These are phyloP conservation scores for Atta texana DNA, from an alignment of 1,140 invertebrate species.

Conservation along the genomic window DNA sequence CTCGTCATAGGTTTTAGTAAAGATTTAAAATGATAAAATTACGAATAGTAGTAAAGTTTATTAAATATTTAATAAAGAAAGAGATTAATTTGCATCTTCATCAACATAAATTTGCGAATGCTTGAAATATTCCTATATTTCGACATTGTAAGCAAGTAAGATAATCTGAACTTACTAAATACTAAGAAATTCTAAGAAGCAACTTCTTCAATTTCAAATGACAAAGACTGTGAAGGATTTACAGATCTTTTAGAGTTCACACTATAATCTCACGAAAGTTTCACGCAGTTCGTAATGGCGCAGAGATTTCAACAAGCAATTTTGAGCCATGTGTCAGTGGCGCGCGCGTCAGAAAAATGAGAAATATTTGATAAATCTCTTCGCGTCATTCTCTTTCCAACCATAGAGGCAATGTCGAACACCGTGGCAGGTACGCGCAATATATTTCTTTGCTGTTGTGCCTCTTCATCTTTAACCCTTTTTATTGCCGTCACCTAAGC, in stretches of 20 bases:
- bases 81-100: background rate
- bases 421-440: slow-evolving; percentile 56
- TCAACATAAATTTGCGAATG: background rate
- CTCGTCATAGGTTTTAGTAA: background rate
- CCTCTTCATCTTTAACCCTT: slow-evolving; percentile 59
- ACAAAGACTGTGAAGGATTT: slow-evolving; percentile 25
- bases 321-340: slow-evolving; percentile 42
- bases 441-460: slow-evolving; percentile 60
- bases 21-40: background rate
- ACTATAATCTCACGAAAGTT: slow-evolving; percentile 41
- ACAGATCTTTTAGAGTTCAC: slow-evolving; percentile 37
- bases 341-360: slow-evolving; percentile 46
- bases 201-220: slow-evolving; percentile 3
- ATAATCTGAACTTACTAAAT: background rate
- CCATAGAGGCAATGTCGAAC: slow-evolving; percentile 50
- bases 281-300: slow-evolving; percentile 37
- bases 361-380: slow-evolving; percentile 62
- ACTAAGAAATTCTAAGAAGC: background rate
- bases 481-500: slow-evolving; percentile 47
- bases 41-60: background rate
- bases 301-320: slow-evolving; percentile 50
- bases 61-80: background rate
- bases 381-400: slow-evolving; percentile 47
- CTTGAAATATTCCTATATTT: background rate
- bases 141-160: background rate